Conservation (phyloP, 1,140 invertebrate genomes). For the Drosophila pandora region DNA sequence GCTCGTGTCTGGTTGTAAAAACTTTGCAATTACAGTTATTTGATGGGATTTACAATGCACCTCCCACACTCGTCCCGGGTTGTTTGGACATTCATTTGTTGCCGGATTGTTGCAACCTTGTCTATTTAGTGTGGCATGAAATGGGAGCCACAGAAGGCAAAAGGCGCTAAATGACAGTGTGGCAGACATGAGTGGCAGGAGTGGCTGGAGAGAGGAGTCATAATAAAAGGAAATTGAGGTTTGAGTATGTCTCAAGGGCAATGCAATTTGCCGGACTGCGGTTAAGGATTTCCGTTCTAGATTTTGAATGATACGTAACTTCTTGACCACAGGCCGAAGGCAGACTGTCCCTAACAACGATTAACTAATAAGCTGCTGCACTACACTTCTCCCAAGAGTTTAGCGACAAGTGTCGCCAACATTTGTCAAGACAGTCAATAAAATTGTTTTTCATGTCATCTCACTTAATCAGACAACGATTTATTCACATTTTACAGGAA, state of each 20-base stretch:
- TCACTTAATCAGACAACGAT: constrained; percentile 62
- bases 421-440: too few species aligned
- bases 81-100: constrained; percentile 76
- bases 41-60: constrained; percentile 72
- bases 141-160: constrained; percentile 17
- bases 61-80: constrained; percentile 37
- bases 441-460: constrained; percentile 55
- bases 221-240: constrained; percentile 51
- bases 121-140: constrained; percentile 49
- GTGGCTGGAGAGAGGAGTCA: constrained; percentile 31
- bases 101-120: constrained; percentile 67
- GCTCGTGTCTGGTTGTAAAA: constrained; percentile 72
- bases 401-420: too few species aligned
- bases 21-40: constrained; percentile 82
- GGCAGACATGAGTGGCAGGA: constrained; percentile 13
- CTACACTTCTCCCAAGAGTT: background rate
- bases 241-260: constrained; percentile 15
- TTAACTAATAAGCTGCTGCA: background rate
- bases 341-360: background rate
- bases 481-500: constrained; percentile 46
- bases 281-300: background rate
- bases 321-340: background rate
- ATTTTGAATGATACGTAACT: background rate
- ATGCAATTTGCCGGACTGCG: background rate
- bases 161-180: constrained; percentile 41